Evolutionary conservation across 2,113 vertebrate species (phyloP).

Genomic region (Eudyptes chrysolophus): DNA sequence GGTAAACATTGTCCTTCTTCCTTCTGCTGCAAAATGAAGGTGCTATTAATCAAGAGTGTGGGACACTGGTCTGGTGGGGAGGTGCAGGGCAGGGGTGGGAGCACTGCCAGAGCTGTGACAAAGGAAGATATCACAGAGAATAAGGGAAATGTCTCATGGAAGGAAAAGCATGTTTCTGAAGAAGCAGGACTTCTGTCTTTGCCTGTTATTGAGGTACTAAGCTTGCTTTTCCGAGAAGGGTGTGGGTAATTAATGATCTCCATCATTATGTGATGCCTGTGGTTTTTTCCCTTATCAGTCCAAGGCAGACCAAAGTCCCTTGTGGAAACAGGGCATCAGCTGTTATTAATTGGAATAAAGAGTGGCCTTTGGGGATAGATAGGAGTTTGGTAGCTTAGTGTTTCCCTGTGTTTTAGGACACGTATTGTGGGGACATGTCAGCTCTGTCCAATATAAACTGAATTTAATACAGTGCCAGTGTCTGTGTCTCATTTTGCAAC

Average conservation of each 20-base stretch:
- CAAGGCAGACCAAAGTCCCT: not conserved
- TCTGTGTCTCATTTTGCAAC: not conserved
- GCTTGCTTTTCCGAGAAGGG: not conserved
- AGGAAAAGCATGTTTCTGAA: not conserved
- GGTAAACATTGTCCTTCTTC: slow-evolving; percentile 64
- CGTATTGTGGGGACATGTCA: not conserved
- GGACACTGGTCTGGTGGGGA: not conserved
- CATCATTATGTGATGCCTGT: not conserved
- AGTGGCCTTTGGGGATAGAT: not conserved
- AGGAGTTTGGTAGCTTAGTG: not conserved
- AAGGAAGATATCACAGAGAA: not conserved
- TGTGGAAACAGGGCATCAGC: not conserved
- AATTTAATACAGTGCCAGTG: not conserved
- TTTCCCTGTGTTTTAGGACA: not conserved
- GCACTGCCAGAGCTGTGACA: not conserved
- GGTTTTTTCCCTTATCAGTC: not conserved
- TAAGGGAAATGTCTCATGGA: not conserved
- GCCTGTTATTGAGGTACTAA: not conserved
- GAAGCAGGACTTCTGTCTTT: not conserved
- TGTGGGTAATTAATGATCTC: not conserved
- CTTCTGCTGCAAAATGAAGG: not conserved
- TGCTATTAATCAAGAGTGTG: not conserved
- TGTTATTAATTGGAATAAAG: not conserved
- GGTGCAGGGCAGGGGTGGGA: not conserved
- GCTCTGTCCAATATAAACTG: not conserved